Percentiles rank a stretch among this genome's conserved stretches.
phyloP scores from a whole-genome alignment of 2,113 vertebrate species.

The Tachysurus fulvidraco region DNA sequence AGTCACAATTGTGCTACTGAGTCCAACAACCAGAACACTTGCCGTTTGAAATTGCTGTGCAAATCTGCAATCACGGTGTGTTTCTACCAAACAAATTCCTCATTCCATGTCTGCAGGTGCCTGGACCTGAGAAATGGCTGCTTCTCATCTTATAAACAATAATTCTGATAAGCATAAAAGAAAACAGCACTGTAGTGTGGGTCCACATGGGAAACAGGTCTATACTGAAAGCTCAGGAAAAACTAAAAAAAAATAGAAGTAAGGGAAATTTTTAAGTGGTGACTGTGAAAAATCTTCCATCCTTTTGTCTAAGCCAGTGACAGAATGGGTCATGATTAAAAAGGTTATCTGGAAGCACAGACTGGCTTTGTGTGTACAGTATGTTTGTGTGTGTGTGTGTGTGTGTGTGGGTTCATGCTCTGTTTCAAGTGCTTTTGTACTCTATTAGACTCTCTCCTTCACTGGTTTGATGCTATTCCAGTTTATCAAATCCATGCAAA shows the following conservation, averaged over 20 bases:
- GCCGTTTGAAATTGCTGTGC: background rate
- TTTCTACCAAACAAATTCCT: constrained; percentile 7
- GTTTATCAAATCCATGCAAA: constrained; percentile 33
- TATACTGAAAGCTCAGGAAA: background rate
- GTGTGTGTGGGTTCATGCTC: constrained; percentile 11
- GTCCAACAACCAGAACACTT: background rate
- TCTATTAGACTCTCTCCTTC: constrained; percentile 6
- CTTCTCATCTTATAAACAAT: background rate
- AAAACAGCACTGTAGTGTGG: background rate
- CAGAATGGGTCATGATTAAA: constrained; percentile 25
- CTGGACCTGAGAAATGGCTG: background rate
- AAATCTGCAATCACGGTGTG: background rate
- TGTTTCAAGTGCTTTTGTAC: constrained; percentile 21
- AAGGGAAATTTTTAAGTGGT: background rate
- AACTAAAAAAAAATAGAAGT: background rate
- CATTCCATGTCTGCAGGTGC: background rate
- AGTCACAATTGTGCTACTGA: constrained; percentile 4
- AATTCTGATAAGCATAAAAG: background rate
- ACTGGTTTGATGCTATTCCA: constrained; percentile 12
- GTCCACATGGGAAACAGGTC: background rate
- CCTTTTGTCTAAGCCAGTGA: constrained; percentile 30
- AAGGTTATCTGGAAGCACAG: constrained; percentile 52
- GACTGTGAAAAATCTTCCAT: constrained; percentile 36
- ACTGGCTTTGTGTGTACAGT: background rate
- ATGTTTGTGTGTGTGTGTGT: background rate